Evolutionary conservation across 2,113 vertebrate species (phyloP), one percentile per base, ranked within the genome.

Genomic region (Sterrhoptilus dennistouni): DNA sequence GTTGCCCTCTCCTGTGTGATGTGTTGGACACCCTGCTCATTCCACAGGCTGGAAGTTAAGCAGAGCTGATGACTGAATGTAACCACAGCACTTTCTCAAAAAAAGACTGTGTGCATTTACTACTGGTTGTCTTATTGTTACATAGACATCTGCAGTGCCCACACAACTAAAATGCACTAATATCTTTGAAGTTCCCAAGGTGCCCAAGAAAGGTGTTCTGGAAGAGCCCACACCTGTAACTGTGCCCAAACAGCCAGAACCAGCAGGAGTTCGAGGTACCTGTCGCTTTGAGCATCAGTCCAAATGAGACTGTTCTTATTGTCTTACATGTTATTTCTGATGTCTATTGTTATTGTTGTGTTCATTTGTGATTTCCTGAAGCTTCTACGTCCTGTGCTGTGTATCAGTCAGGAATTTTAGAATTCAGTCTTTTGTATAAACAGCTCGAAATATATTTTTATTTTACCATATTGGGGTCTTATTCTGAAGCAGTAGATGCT

Each of bases 131-230:
- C 40, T 93, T 70, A 28, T 18, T 87, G 49, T 66, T 53, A 70
- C 94, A 52, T 61, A 52, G 10, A 52, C 29, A 31, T 28, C 70
- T 54, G 21, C 76, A 68, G 44, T 49, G 28, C 57, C 47, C 47
- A 33, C 33, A 53, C 68, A 91, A 64, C 87, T 97, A 95, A 95
- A 87, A 70, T 78, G 25, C n/a, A 94, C 95, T 97, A 97, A 98
- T 98, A 97, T 98, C 97, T 98, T 98, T 97, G 81, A 98, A 98
- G 98, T 96, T 31, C 97, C 94, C 0, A 94, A 96, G 85, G 95
- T 95, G 72, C 95, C 96, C 69, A 97, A 83, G 90, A 91, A 83
- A 80, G 87, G 27, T 77, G 68, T 83, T 77, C 72, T 80, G 68
- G 96, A 96, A 93, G 97, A 98, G 94, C 96, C 97, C 70, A 7